Base-by-base conservation (phyloP, 2,113 vertebrate species). In the Seriola dumerili region DNA sequence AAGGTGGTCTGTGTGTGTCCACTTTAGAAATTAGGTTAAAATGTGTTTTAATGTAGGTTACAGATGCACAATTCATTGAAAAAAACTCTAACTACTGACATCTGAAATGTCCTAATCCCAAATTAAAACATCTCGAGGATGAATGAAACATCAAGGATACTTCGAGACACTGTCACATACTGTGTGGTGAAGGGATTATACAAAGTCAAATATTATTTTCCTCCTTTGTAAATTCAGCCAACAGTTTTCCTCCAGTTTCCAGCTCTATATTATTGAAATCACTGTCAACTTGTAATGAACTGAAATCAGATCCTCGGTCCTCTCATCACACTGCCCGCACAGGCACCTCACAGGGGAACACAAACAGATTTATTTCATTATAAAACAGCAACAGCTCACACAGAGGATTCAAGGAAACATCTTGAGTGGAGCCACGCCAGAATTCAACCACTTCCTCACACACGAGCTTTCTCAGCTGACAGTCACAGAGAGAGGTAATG, bases 231-330 rank as follows among this genome's bases (percentile, higher is more conserved):
- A 29, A 66, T 44, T 25, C 1, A 52, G 21, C 34, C 17, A 32
- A 6, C 16, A 5, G 16, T 16, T 1, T 64, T 36, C 34, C 34
- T 36, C 4, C 40, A 42, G 40, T 42, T 10, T 42, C 40, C 40
- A 36, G 34, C 6, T 36, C 34, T 4, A 4, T 10, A 0, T 76
- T 29, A 21, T 66, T 48, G 54, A 62, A 67, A 72, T 72, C 29
- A 4, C 40, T 63, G 36, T n/a, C 19, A 4, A 10, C 58, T 65
- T 4, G 16, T 21, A 32, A 8, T 57, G 29, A 76, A 46, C 23
- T 66, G 72, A 78, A 87, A 77, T 38, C 23, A 58, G 46, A 74
- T 50, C 46, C 23, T 58, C 12, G 50, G 23, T 32, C 74, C 74
- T 44, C 5, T 80, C 71, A 38, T 44, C 79, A 17, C 67, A 19